These are phyloP conservation scores for Mongoloraphidia duomilia DNA, from an alignment of 2,888 invertebrate genomes.

Conservation along the genomic window DNA sequence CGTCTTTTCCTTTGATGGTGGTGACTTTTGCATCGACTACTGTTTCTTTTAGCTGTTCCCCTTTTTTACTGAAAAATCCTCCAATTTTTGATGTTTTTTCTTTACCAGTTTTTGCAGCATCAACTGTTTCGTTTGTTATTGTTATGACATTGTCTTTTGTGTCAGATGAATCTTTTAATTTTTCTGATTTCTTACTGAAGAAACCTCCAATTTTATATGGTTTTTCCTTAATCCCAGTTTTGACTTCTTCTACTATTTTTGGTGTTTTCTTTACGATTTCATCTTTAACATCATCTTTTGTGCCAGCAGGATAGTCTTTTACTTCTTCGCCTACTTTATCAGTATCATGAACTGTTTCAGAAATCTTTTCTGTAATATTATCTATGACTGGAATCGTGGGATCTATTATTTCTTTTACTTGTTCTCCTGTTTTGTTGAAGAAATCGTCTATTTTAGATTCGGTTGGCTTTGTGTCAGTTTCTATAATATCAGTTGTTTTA, in stretches of 20 bases:
- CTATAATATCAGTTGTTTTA: not conserved
- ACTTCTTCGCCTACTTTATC: not conserved
- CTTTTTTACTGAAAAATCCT: slow-evolving; percentile 18
- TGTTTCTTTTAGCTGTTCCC: slow-evolving; percentile 17
- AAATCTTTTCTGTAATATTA: not conserved
- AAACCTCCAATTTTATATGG: slow-evolving; percentile 14
- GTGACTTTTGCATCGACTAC: slow-evolving; percentile 8
- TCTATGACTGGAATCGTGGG: not conserved
- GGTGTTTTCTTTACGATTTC: not conserved
- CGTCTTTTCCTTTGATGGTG: slow-evolving; percentile 7
- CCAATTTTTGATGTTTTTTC: slow-evolving; percentile 6
- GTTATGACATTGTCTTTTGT: slow-evolving; percentile 4
- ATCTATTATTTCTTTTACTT: not conserved
- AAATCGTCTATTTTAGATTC: not conserved
- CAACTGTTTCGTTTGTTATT: slow-evolving; percentile 9
- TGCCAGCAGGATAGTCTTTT: not conserved
- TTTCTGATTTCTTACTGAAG: slow-evolving; percentile 15
- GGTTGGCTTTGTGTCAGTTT: too few species aligned
- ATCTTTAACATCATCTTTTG: not conserved
- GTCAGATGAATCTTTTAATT: slow-evolving; percentile 7
- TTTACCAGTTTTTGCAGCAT: slow-evolving; percentile 10
- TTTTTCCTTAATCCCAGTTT: slow-evolving; percentile 9
- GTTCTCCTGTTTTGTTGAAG: not conserved
- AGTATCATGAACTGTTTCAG: not conserved
- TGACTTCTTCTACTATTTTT: slow-evolving; percentile 5